Conservation (phyloP, 2,888 invertebrate species). For the Crematogaster levior region DNA sequence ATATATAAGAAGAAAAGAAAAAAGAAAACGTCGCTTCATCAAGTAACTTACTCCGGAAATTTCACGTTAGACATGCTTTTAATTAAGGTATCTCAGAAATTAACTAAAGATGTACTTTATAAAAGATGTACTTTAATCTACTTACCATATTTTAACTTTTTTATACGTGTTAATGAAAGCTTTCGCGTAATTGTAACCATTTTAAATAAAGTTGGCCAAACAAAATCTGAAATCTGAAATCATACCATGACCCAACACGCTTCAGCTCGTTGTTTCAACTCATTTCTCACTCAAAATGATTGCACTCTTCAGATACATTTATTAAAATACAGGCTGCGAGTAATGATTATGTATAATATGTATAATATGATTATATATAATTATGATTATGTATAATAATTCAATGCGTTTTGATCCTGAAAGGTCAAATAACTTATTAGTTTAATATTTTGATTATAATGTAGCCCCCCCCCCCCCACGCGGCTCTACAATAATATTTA, state of each 20-base stretch:
- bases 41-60: background rate
- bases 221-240: background rate
- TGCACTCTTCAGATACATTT: background rate
- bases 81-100: conserved; percentile 4
- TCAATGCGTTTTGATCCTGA: background rate
- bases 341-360: too few relatives aligned
- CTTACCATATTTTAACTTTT: background rate
- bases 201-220: background rate
- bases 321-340: background rate
- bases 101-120: background rate
- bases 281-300: background rate
- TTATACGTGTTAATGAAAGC: background rate
- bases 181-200: background rate
- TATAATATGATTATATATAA: too few relatives aligned
- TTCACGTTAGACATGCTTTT: background rate
- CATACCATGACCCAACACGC: background rate
- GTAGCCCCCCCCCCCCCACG: too few relatives aligned
- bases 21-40: background rate
- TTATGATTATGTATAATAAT: background rate
- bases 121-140: background rate
- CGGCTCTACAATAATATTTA: conserved; percentile 17
- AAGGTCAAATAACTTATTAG: background rate
- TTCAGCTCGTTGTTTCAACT: background rate
- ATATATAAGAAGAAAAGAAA: background rate
- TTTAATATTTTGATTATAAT: conserved; percentile 26